A percentile compares a stretch with the other conserved stretches of the same genome.
Evolutionary conservation across 2,113 vertebrate genomes (phyloP).

Genomic region (Syrrhaptes paradoxus): DNA sequence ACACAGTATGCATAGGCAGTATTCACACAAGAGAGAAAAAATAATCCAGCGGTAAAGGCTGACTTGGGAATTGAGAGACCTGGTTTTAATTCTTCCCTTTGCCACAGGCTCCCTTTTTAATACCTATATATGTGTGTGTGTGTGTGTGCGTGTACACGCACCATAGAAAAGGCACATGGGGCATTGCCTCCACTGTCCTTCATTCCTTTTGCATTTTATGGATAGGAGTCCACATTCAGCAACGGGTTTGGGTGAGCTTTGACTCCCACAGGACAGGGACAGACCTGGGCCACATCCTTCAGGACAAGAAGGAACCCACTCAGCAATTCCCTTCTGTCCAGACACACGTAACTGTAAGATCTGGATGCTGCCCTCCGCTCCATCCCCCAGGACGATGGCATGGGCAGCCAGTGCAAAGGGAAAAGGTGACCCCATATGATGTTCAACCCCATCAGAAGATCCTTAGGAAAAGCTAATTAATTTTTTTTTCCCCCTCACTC

Average conservation of each 20-base stretch:
- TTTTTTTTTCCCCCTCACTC: rapidly evolving
- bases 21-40: neutral
- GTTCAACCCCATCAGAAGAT: neutral
- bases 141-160: too few relatives aligned
- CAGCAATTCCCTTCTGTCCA: neutral
- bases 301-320: neutral
- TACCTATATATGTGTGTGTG: neutral
- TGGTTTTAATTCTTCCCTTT: slow-evolving; percentile 14
- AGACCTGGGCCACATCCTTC: neutral
- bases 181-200: neutral
- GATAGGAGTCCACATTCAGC: neutral
- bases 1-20: neutral
- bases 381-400: rapidly evolving
- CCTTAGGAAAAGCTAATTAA: neutral
- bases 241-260: neutral
- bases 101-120: neutral
- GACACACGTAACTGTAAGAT: rapidly evolving
- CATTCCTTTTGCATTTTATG: neutral
- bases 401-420: neutral
- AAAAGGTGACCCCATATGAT: rapidly evolving
- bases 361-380: neutral
- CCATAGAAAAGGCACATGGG: neutral
- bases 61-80: slow-evolving; percentile 1
- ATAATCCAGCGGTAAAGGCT: neutral
- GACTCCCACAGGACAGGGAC: neutral